Percentiles rank a stretch among this genome's conserved stretches.
phyloP scores from a whole-genome alignment of 1,140 invertebrate genomes.

The Zaprionus capensis region DNA sequence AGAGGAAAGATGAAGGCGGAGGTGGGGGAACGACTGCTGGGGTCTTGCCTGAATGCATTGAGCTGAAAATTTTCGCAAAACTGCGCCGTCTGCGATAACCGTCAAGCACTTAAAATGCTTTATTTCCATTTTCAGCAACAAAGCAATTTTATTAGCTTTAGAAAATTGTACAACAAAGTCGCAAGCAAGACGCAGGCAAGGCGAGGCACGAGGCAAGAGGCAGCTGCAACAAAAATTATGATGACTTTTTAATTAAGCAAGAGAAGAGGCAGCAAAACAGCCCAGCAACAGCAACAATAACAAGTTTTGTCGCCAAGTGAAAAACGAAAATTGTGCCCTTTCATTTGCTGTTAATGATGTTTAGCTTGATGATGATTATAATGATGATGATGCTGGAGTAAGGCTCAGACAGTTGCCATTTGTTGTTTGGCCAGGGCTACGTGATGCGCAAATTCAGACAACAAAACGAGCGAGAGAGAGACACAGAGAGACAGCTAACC shows the following conservation, averaged over 20 bases:
- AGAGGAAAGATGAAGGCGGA: neutral
- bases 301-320: slow-evolving; percentile 66
- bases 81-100: slow-evolving; percentile 74
- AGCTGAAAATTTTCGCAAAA: slow-evolving; percentile 64
- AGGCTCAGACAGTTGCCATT: slow-evolving; percentile 65
- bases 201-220: slow-evolving; percentile 19
- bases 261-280: slow-evolving; percentile 41
- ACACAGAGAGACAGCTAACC: slow-evolving; percentile 43
- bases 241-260: slow-evolving; percentile 81
- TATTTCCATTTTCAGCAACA: slow-evolving; percentile 78
- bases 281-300: slow-evolving; percentile 22
- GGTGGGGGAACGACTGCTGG: neutral
- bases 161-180: slow-evolving; percentile 78
- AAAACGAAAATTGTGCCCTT: slow-evolving; percentile 60
- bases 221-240: slow-evolving; percentile 80
- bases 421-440: slow-evolving; percentile 73
- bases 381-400: slow-evolving; percentile 24
- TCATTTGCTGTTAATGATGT: slow-evolving; percentile 25
- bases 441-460: slow-evolving; percentile 71
- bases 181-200: slow-evolving; percentile 15
- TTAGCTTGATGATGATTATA: slow-evolving; percentile 37
- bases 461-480: slow-evolving; percentile 58
- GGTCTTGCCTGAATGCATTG: slow-evolving; percentile 59
- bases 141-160: slow-evolving; percentile 83
- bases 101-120: slow-evolving; percentile 79